These are phyloP conservation scores for Semibalanus balanoides DNA, from an alignment of 1,140 invertebrate species.

Conservation along the genomic window DNA sequence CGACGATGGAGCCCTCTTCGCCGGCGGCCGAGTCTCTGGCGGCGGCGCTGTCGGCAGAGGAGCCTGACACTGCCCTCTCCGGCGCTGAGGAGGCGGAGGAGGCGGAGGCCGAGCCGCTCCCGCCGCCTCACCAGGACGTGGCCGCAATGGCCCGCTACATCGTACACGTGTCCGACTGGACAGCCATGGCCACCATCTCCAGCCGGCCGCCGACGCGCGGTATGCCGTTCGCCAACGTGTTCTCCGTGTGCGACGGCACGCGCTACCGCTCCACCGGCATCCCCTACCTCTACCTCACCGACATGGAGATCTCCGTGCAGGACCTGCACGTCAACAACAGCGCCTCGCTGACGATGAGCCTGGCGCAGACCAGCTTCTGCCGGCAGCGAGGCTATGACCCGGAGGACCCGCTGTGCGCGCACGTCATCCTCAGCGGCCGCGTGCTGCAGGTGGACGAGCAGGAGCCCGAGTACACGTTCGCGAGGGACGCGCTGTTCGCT, in stretches of 20 bases:
- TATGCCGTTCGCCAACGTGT: conserved; percentile 57
- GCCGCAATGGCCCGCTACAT: conserved; percentile 36
- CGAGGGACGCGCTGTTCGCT: conserved; percentile 44
- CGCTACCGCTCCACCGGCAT: conserved; percentile 49
- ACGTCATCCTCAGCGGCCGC: conserved; percentile 52
- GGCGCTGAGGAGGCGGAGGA: neutral
- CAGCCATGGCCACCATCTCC: conserved; percentile 55
- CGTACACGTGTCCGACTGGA: conserved; percentile 47
- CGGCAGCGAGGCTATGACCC: conserved; percentile 46
- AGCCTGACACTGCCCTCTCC: neutral
- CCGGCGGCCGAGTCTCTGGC: no score
- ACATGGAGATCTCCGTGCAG: conserved; percentile 53
- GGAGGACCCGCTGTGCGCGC: conserved; percentile 63
- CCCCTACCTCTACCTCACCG: conserved; percentile 61
- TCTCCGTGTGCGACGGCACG: conserved; percentile 55
- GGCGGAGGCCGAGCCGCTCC: conserved; percentile 9
- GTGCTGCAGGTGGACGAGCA: conserved; percentile 41
- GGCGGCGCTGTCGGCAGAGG: neutral
- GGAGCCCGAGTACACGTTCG: conserved; percentile 29
- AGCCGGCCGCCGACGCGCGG: conserved; percentile 40
- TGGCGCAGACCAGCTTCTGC: conserved; percentile 54
- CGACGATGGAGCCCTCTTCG: no score
- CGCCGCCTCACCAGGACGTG: conserved; percentile 15
- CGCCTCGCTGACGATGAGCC: conserved; percentile 46
- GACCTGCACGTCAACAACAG: conserved; percentile 52